These are phyloP conservation scores for Haemorhous mexicanus DNA, from an alignment of 2,113 vertebrate species.

Conservation along the genomic window DNA sequence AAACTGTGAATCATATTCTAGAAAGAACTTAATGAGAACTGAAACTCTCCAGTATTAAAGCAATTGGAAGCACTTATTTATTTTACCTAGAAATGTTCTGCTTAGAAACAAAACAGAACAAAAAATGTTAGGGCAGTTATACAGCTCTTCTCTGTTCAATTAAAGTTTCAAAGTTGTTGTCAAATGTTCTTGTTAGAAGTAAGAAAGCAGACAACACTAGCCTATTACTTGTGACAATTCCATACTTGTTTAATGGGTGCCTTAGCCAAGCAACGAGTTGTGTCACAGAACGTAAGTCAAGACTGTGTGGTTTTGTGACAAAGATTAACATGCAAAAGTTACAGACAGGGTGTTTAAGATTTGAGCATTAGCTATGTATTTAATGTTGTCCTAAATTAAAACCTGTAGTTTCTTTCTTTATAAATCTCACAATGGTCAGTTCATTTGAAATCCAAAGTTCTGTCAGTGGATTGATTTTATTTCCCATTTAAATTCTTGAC, in stretches of 20 bases:
- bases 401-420: neutral
- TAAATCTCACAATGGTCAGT: neutral
- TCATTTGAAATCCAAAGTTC: neutral
- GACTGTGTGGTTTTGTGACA: neutral
- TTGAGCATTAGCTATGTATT: neutral
- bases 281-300: neutral
- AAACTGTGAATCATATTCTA: neutral
- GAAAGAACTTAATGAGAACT: neutral
- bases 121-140: neutral
- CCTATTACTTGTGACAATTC: neutral
- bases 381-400: neutral
- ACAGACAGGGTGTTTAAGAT: neutral
- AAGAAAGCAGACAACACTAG: neutral
- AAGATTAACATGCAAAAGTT: slow-evolving; percentile 12
- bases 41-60: neutral
- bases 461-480: neutral
- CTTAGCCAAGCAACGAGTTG: neutral
- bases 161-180: neutral
- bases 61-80: neutral
- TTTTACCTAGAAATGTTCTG: neutral
- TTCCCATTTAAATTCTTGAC: neutral
- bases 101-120: neutral
- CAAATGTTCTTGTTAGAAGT: neutral
- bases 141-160: neutral
- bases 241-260: neutral